Conservation (phyloP, 2,888 invertebrate genomes). For the Aquatica leii region DNA sequence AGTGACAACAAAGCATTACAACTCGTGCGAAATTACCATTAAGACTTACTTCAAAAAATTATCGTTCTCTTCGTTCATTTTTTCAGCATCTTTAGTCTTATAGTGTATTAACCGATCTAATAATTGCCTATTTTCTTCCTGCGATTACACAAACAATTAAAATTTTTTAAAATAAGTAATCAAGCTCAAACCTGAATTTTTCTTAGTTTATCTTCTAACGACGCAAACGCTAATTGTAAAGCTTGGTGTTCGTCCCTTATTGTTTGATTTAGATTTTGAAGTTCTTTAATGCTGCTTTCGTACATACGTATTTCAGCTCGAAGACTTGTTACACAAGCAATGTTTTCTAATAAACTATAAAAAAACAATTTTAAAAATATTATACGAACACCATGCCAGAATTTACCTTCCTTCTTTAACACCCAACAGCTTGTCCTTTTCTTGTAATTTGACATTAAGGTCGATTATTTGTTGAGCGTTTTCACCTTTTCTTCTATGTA, state of each 20-base stretch:
- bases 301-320: slow-evolving; percentile 78
- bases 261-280: slow-evolving; percentile 86
- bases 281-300: slow-evolving; percentile 74
- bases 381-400: background rate
- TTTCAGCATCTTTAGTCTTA: slow-evolving; percentile 94
- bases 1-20: slow-evolving; percentile 28
- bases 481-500: slow-evolving; percentile 90
- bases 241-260: slow-evolving; percentile 95
- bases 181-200: slow-evolving; percentile 72
- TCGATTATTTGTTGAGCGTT: slow-evolving; percentile 94
- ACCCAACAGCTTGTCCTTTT: slow-evolving; percentile 79
- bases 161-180: background rate
- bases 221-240: slow-evolving; percentile 87
- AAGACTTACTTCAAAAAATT: slow-evolving; percentile 83
- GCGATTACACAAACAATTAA: slow-evolving; percentile 57
- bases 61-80: slow-evolving; percentile 97
- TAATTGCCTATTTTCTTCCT: slow-evolving; percentile 88
- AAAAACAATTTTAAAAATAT: background rate
- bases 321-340: slow-evolving; percentile 71
- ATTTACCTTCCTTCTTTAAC: slow-evolving; percentile 75
- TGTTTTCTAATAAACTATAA: slow-evolving; percentile 69
- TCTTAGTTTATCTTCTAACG: slow-evolving; percentile 88
- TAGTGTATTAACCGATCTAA: slow-evolving; percentile 89
- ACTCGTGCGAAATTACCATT: slow-evolving; percentile 32
- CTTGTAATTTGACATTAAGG: slow-evolving; percentile 84